Conservation (phyloP, 2,113 vertebrate species). For the Corydoras sp. region DNA sequence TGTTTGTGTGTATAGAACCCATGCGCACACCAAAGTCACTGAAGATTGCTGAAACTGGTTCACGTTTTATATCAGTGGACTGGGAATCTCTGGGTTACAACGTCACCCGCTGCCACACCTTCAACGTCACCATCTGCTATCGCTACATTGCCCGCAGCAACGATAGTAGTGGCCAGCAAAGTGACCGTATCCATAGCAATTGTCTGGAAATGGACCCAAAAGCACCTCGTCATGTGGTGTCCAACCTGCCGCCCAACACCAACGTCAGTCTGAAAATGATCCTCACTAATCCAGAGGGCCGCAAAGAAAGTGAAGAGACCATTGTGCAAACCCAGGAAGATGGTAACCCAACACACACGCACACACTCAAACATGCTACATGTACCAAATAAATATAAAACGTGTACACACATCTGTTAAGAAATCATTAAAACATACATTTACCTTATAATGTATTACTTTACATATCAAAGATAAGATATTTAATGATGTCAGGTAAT, state of each 20-base stretch:
- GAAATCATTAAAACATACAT: too few relatives aligned
- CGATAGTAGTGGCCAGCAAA: slow-evolving; percentile 71
- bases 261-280: slow-evolving; percentile 99
- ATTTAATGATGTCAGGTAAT: too few relatives aligned
- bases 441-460: too few relatives aligned
- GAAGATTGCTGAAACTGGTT: slow-evolving; percentile 91
- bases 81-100: slow-evolving; percentile 98
- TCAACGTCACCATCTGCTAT: slow-evolving; percentile 98
- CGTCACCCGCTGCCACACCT: slow-evolving; percentile 97
- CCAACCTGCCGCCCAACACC: slow-evolving; percentile 87
- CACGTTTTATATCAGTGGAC: slow-evolving; percentile 89
- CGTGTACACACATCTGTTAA: too few relatives aligned
- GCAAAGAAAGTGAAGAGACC: slow-evolving; percentile 95
- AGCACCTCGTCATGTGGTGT: slow-evolving; percentile 88
- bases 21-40: slow-evolving; percentile 95
- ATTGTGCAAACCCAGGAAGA: slow-evolving; percentile 96
- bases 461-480: too few relatives aligned
- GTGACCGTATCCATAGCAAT: slow-evolving; percentile 83
- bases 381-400: background rate
- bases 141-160: slow-evolving; percentile 86
- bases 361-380: background rate
- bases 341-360: slow-evolving; percentile 61
- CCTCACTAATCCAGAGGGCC: slow-evolving; percentile 92
- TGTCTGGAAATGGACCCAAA: slow-evolving; percentile 98
- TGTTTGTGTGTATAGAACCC: slow-evolving; percentile 69